phyloP scores from a whole-genome alignment of 1,140 invertebrate species.

The Zaprionus davidi region DNA sequence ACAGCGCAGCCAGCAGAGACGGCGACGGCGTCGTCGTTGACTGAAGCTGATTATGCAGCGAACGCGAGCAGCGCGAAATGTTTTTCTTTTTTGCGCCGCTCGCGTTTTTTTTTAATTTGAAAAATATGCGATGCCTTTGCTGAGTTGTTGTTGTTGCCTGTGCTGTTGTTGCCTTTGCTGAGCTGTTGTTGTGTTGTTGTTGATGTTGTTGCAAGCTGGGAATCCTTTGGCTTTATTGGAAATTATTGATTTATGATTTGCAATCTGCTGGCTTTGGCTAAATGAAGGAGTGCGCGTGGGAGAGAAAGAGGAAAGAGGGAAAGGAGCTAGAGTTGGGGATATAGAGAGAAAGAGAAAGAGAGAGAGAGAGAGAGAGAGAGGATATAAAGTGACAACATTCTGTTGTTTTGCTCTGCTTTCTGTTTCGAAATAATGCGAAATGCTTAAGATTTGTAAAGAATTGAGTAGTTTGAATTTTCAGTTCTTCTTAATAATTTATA shows the following conservation, averaged over 20 bases:
- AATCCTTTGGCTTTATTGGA: slow-evolving; percentile 55
- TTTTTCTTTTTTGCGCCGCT: slow-evolving; percentile 46
- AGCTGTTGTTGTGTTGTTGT: slow-evolving; percentile 3
- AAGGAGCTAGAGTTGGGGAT: background rate
- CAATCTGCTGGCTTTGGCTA: slow-evolving; percentile 23
- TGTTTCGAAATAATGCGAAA: no score
- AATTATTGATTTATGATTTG: slow-evolving; percentile 76
- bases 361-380: no score
- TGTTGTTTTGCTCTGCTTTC: no score
- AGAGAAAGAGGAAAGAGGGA: background rate
- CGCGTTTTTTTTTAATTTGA: slow-evolving; percentile 67
- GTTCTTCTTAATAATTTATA: no score
- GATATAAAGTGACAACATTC: no score
- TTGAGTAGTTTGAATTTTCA: no score
- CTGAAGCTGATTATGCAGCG: slow-evolving; percentile 69
- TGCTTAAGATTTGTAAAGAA: no score
- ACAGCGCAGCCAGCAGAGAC: slow-evolving; percentile 21
- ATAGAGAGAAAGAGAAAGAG: no score
- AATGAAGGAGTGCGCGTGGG: background rate
- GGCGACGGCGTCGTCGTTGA: slow-evolving; percentile 5
- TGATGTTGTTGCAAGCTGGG: slow-evolving; percentile 30
- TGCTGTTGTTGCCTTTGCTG: no score
- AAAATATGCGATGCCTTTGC: slow-evolving; percentile 67
- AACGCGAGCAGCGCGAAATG: slow-evolving; percentile 50
- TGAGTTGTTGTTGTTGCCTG: slow-evolving; percentile 20